Base-by-base conservation (phyloP, 2,113 vertebrate species). In the Embiotoca jacksoni region DNA sequence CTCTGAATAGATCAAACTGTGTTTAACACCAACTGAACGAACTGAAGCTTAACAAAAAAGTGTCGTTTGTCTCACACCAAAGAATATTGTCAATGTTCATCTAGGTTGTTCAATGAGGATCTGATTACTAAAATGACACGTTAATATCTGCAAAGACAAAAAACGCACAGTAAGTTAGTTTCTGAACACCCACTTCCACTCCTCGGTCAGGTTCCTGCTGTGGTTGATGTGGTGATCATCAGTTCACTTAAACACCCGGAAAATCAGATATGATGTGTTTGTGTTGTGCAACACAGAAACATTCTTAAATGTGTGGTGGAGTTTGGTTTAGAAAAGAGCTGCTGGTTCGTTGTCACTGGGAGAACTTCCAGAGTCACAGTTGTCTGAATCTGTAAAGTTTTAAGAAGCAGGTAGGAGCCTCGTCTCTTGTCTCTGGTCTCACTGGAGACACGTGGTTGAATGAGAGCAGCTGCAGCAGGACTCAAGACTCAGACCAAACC, bases 171-270 rank as follows among this genome's bases (percentile, higher is more conserved):
- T 80, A 89, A 69, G 55, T 71, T 16, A 5, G 57, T 68, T 52
- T 39, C 37, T 15, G 7, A 53, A 71, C 32, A n/a, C 41, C 46
- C 3, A 11, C 7, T 37, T 7, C 23, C 5, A n/a, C 32, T 47
- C 46, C 23, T n/a, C 57, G 44, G 50, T 50, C 33, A 41, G 10
- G 1, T 10, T 36, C 61, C 23, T 39, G 6, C 65, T 72, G 77
- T 39, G 89, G 89, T 89, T 81, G 14, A 7, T 80, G 83, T 74
- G 79, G 74, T 39, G 10, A 53, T 68, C 14, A 49, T 50, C 30
- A 5, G 56, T 33, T 62, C 0, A 62, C n/a, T 74, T 46, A 23
- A 6, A 47, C 11, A 82, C 16, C 83, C 81, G 71, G 88, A 87
- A 81, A 83, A 44, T 14, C 30, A 63, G 67, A 37, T 56, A 5